Evolutionary conservation across 64 coral and sea anemone species (phyloP).

Genomic region (Anthopleura sola): DNA sequence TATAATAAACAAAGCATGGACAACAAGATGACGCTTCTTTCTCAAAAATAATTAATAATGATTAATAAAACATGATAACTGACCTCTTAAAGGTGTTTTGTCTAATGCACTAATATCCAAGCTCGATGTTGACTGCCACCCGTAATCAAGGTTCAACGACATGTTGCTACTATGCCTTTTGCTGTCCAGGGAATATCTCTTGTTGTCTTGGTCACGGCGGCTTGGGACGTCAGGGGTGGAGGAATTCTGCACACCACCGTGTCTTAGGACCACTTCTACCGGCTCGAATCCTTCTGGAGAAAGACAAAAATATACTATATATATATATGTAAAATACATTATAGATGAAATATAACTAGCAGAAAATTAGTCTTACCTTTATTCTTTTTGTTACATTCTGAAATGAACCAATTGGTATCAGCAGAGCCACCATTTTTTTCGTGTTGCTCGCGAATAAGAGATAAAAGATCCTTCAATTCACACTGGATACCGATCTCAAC

Average conservation of each 20-base stretch:
- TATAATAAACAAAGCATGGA: background rate
- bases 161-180: conserved; percentile 14
- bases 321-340: background rate
- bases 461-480: conserved; percentile 25
- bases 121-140: conserved; percentile 9
- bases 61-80: background rate
- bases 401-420: conserved; percentile 38
- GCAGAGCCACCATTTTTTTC: conserved; percentile 26
- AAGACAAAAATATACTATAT: background rate
- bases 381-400: background rate
- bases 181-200: background rate
- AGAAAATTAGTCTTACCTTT: background rate
- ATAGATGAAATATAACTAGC: background rate
- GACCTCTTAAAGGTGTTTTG: background rate
- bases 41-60: background rate
- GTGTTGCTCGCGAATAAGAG: conserved; percentile 32
- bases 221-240: conserved; percentile 15
- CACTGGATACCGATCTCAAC: conserved; percentile 35
- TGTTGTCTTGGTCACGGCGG: background rate
- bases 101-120: conserved; percentile 17
- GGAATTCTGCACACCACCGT: background rate
- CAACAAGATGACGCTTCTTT: background rate
- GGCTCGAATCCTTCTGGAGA: conserved; percentile 10
- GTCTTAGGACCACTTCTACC: background rate
- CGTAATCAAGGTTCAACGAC: conserved; percentile 20